Evolutionary conservation across 64 coral and sea anemone genomes (phyloP).

Genomic region (Actinia tenebrosa): DNA sequence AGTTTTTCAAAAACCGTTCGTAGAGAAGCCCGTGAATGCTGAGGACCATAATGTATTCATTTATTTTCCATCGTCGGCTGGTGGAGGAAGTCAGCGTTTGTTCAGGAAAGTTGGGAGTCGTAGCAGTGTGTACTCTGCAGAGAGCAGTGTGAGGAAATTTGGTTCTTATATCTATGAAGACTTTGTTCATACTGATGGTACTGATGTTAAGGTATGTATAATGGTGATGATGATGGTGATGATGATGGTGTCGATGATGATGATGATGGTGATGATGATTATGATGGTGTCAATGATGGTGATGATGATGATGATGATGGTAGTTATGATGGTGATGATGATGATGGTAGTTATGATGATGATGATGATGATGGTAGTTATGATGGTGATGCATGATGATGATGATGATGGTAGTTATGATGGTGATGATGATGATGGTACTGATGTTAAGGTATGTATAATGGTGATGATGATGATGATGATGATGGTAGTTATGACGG

Average conservation of each 20-base stretch:
- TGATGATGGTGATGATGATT: no score
- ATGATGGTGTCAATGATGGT: no score
- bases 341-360: no score
- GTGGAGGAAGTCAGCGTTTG: constrained; percentile 87
- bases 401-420: no score
- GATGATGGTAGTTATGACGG: no score
- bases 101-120: constrained; percentile 95
- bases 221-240: background rate
- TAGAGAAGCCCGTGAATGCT: constrained; percentile 91
- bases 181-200: constrained; percentile 94
- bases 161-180: constrained; percentile 99
- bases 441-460: constrained; percentile 87
- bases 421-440: no score
- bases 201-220: constrained; percentile 88
- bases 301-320: no score
- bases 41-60: constrained; percentile 96
- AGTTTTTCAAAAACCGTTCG: constrained; percentile 97
- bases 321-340: no score
- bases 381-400: no score
- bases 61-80: constrained; percentile 87
- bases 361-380: no score
- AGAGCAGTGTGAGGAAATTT: constrained; percentile 81
- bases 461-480: background rate
- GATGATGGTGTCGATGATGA: no score
- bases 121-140: constrained; percentile 89